phyloP scores from a whole-genome alignment of 2,797 vertebrate genomes.

The Falco cherrug region DNA sequence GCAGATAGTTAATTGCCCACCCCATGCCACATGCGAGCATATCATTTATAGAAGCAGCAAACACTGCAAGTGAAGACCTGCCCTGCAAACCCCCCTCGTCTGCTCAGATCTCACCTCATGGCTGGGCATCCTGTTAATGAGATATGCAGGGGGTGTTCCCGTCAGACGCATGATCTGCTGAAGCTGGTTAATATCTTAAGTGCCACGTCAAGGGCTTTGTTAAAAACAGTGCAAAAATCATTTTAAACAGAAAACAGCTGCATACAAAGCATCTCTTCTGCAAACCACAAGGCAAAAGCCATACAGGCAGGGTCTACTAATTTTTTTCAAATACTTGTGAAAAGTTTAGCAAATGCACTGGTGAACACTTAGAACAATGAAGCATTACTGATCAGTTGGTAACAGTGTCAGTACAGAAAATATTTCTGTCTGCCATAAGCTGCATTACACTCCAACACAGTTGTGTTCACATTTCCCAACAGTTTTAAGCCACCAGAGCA shows the following conservation, averaged over 20 bases:
- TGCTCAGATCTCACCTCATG: conserved; percentile 92
- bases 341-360: not conserved
- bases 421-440: not conserved
- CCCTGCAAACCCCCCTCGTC: conserved; percentile 18
- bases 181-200: conserved; percentile 99
- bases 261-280: conserved; percentile 40
- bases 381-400: not conserved
- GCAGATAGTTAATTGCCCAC: not conserved
- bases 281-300: conserved; percentile 49
- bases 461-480: not conserved
- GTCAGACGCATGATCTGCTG: conserved; percentile 99
- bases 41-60: not conserved
- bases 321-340: not conserved
- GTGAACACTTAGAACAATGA: not conserved
- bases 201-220: conserved; percentile 92
- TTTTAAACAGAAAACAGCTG: conserved; percentile 68
- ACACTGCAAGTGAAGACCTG: not conserved
- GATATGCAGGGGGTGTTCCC: conserved; percentile 95
- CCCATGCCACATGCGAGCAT: conserved; percentile 49
- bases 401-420: not conserved
- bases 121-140: conserved; percentile 99
- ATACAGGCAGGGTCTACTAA: not conserved
- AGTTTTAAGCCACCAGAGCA: not conserved
- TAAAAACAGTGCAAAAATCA: conserved; percentile 75
- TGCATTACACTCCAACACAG: not conserved